A percentile compares a stretch with the other conserved stretches of the same genome.
Evolutionary conservation across 2,797 vertebrate species (phyloP).

Genomic region (Molothrus ater): DNA sequence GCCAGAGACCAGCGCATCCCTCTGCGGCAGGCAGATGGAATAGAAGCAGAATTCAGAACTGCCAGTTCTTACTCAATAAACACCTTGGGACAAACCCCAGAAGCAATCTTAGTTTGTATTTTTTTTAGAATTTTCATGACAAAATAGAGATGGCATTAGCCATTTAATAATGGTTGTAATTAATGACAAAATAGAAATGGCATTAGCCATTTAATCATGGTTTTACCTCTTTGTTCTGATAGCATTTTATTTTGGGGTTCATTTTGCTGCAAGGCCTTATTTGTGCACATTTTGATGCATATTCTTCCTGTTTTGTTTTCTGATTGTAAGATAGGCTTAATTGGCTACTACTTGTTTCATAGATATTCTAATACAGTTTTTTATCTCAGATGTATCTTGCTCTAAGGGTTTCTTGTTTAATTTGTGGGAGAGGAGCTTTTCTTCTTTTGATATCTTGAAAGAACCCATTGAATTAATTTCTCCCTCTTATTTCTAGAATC

Average conservation of each 20-base stretch:
- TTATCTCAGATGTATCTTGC: neutral
- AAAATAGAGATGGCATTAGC: neutral
- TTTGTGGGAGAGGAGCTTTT: neutral
- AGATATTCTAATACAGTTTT: neutral
- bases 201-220: neutral
- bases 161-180: neutral
- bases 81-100: neutral
- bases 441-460: neutral
- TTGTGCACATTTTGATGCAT: neutral
- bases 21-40: neutral
- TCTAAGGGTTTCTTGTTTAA: neutral
- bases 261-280: neutral
- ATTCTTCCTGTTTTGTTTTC: neutral
- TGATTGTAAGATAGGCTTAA: neutral
- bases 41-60: neutral
- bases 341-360: neutral
- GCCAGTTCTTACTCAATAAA: neutral
- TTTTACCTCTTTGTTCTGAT: neutral
- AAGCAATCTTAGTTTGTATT: neutral
- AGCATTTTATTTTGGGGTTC: neutral
- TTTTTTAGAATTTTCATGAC: neutral
- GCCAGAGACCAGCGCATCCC: neutral
- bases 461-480: neutral
- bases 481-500: neutral
- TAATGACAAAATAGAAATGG: neutral